These are phyloP conservation scores for Bucorvus abyssinicus DNA, from an alignment of 2,797 vertebrate genomes.

Conservation along the genomic window DNA sequence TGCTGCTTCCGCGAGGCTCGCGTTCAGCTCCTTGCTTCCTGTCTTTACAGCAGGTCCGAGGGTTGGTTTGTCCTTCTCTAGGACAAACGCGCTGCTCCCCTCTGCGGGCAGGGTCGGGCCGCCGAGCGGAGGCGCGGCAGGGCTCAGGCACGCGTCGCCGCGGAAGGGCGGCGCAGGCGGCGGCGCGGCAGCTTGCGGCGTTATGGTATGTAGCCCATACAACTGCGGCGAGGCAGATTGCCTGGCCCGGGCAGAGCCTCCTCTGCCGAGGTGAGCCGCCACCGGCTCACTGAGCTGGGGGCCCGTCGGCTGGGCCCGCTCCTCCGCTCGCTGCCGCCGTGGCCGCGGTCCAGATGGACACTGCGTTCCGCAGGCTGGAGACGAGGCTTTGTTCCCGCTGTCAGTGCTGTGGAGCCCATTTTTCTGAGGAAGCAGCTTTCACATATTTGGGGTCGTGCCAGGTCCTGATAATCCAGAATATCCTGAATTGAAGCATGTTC, in stretches of 20 bases:
- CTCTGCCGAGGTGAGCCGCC: not conserved
- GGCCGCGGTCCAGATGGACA: slow-evolving; percentile 26
- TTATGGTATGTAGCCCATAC: slow-evolving; percentile 44
- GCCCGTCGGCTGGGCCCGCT: not conserved
- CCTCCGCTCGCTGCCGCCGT: rapidly evolving
- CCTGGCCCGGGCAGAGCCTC: not conserved
- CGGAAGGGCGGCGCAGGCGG: not conserved
- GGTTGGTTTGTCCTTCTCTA: not conserved
- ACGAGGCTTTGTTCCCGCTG: slow-evolving; percentile 39
- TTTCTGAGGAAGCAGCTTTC: slow-evolving; percentile 56
- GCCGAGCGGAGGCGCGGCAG: not conserved
- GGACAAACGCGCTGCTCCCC: not conserved
- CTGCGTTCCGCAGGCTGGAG: not conserved
- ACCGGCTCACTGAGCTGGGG: not conserved
- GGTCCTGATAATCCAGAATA: slow-evolving; percentile 44
- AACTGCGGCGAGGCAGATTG: slow-evolving; percentile 27
- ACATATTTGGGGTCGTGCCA: slow-evolving; percentile 39
- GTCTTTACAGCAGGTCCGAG: not conserved
- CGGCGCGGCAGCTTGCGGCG: not conserved
- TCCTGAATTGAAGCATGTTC: not conserved
- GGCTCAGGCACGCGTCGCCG: rapidly evolving
- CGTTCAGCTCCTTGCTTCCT: not conserved
- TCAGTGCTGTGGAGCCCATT: slow-evolving; percentile 43
- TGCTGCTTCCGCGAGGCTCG: not conserved
- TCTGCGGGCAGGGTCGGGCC: rapidly evolving